phyloP scores from a whole-genome alignment of 2,113 vertebrate genomes.

The Shinisaurus crocodilurus region DNA sequence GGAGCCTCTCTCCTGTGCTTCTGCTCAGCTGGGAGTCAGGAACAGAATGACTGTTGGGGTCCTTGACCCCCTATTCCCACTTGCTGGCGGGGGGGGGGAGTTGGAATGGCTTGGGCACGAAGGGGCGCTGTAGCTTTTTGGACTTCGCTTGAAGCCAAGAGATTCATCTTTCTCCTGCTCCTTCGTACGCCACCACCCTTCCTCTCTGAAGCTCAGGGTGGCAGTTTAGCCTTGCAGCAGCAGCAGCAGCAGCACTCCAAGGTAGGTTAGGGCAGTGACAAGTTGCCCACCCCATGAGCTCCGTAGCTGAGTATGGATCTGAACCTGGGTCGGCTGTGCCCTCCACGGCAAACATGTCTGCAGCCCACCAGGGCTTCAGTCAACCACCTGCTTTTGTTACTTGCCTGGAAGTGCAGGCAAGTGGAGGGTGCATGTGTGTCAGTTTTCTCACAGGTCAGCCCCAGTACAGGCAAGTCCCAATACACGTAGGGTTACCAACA shows the following conservation, averaged over 20 bases:
- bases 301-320: neutral
- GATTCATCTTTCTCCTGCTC: neutral
- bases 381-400: neutral
- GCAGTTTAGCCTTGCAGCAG: neutral
- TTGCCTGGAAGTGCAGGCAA: neutral
- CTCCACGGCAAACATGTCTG: neutral
- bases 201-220: neutral
- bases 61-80: neutral
- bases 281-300: neutral
- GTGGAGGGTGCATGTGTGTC: neutral
- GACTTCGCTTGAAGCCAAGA: constrained; percentile 20
- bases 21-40: no score
- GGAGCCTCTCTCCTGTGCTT: no score
- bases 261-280: neutral
- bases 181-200: neutral
- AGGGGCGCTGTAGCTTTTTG: neutral
- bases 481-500: neutral
- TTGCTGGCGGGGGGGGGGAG: constrained; percentile 7
- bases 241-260: no score
- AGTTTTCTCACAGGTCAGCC: neutral
- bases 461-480: neutral
- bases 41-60: no score
- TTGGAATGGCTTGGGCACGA: constrained; percentile 25
- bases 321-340: neutral
- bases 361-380: no score